These are phyloP conservation scores for Leptopilina clavipes DNA, from an alignment of 1,140 invertebrate species.

Conservation along the genomic window DNA sequence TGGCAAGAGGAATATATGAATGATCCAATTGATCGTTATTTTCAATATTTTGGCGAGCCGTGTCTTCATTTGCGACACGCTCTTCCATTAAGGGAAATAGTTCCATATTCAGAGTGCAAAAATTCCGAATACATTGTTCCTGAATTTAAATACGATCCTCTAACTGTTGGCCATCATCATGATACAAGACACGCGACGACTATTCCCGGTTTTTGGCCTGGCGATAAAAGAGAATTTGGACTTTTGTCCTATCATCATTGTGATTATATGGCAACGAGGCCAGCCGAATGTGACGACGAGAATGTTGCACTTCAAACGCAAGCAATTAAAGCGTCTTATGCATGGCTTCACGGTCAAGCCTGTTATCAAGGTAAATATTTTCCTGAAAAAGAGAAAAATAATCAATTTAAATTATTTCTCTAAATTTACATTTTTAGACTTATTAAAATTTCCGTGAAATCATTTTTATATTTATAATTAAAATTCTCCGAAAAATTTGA, in stretches of 20 bases:
- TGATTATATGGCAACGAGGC: conserved; percentile 74
- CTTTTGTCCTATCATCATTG: conserved; percentile 82
- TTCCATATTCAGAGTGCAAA: conserved; percentile 76
- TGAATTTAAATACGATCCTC: conserved; percentile 77
- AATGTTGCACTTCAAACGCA: conserved; percentile 82
- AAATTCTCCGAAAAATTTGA: no score
- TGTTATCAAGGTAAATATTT: conserved; percentile 82
- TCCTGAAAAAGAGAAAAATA: no score
- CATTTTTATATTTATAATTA: no score
- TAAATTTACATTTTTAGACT: no score
- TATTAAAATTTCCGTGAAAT: no score
- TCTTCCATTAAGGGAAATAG: conserved; percentile 79
- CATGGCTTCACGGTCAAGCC: conserved; percentile 87
- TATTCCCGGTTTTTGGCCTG: conserved; percentile 89
- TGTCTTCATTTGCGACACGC: conserved; percentile 79
- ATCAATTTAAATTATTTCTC: no score
- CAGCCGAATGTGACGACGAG: conserved; percentile 69
- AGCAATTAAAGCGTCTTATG: conserved; percentile 85
- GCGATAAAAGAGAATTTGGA: conserved; percentile 84
- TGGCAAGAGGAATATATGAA: conserved; percentile 67
- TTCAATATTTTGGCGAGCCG: conserved; percentile 82
- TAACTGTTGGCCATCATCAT: conserved; percentile 74
- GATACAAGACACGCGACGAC: conserved; percentile 79
- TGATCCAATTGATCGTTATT: conserved; percentile 77
- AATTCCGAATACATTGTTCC: conserved; percentile 77